Base-by-base conservation (phyloP, 92 coral and sea anemone genomes). In the Zoanthus solanderi region DNA sequence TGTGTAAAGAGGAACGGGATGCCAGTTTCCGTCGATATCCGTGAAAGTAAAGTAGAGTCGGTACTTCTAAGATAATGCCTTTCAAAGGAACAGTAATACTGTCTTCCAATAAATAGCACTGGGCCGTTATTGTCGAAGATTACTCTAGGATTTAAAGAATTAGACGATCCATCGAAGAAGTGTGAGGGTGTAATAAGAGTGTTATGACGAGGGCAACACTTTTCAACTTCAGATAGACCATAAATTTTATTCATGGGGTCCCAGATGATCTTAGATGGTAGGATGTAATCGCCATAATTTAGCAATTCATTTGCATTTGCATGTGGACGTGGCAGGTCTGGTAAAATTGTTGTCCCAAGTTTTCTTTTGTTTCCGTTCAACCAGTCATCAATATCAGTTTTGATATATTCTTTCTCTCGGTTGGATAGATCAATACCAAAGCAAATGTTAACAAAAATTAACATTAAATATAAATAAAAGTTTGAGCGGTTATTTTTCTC, bases 1-100 rank as follows among this genome's bases (percentile, higher is more conserved):
- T 85, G 89, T 50, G 89, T 85, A 30, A 85, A 44, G 45, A 72
- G 83, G 52, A 85, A 85, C 7, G 84, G 89, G 34, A 85, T 61
- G 37, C 58, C 89, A 47, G 32, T 58, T 45, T 66, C 87, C 67
- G 67, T 60, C 46, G 78, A 83, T 83, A 83, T 16, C 52, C 37
- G 76, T 48, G 80, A 69, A 46, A 83, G 80, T 11, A 83, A 83
- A 57, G 48, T 81, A 34, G 87, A 60, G 72, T 83, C 87, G 52
- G 87, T 83, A 67, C 76, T 83, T 72, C 77, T 44, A 46, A 72
- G 42, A 71, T 83, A 58, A 72, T 83, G 87, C 87, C 69, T 44
- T 69, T 76, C 87, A 65, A 72, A 69, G 34, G 87, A 46, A 76
- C 87, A 83, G 76, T 83, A 83, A 57, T 83, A 83, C 54, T 83